These are phyloP conservation scores for Cyclina sinensis DNA, from an alignment of 1,140 invertebrate genomes.

Conservation along the genomic window DNA sequence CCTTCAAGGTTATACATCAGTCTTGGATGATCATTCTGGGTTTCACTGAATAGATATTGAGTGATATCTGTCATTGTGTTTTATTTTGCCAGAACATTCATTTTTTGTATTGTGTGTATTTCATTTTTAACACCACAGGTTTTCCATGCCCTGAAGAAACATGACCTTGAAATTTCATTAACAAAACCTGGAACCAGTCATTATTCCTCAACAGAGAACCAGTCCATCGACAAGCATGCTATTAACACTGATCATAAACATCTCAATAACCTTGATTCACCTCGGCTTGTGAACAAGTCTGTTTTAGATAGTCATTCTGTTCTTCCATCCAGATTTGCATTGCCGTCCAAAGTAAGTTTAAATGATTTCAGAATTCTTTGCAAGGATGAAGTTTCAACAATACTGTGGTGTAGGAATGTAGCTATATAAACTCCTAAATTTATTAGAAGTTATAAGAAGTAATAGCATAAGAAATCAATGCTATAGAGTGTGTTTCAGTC, in stretches of 20 bases:
- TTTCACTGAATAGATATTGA: not conserved
- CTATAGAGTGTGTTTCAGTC: no score
- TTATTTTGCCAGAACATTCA: not conserved
- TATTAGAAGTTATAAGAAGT: no score
- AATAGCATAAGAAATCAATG: no score
- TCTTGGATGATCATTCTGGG: no score
- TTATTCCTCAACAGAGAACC: slow-evolving; percentile 25
- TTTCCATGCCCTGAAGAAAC: slow-evolving; percentile 36
- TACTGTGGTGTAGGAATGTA: no score
- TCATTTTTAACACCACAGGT: slow-evolving; percentile 52
- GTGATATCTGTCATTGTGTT: not conserved
- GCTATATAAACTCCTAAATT: no score
- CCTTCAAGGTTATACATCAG: no score
- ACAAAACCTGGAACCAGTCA: slow-evolving; percentile 46
- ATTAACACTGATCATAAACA: slow-evolving; percentile 60
- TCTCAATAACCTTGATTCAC: slow-evolving; percentile 56
- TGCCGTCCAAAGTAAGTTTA: slow-evolving; percentile 74
- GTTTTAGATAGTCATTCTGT: slow-evolving; percentile 66
- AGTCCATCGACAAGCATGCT: slow-evolving; percentile 50
- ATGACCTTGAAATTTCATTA: slow-evolving; percentile 57
- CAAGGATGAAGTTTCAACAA: no score
- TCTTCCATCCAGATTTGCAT: slow-evolving; percentile 71
- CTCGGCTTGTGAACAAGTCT: slow-evolving; percentile 58
- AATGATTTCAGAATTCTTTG: not conserved
- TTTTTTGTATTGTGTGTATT: slow-evolving; percentile 23